Conservation (phyloP, 35 echinoderm and acorn worm genomes). For the Lytechinus variegatus region DNA sequence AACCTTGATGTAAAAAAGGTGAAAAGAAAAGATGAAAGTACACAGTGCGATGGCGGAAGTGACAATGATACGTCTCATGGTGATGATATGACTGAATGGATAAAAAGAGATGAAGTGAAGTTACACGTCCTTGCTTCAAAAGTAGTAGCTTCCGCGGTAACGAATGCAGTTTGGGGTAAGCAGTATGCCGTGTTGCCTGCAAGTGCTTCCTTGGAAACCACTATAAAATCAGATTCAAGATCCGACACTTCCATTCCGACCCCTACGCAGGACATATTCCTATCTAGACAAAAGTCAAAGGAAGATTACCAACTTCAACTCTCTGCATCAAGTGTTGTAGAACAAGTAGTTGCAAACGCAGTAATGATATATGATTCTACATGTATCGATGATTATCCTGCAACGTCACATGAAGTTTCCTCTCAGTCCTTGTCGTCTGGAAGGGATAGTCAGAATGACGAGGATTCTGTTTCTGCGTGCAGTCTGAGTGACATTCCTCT, state of each 20-base stretch:
- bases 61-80: neutral
- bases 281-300: neutral
- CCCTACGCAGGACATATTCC: too few relatives aligned
- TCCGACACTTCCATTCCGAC: too few relatives aligned
- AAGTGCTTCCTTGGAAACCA: too few relatives aligned
- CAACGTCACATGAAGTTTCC: neutral
- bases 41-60: neutral
- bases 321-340: neutral
- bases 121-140: neutral
- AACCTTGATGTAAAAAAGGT: neutral
- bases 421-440: neutral
- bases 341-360: neutral
- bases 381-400: too few relatives aligned
- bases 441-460: neutral
- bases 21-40: neutral
- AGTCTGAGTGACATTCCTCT: constrained; percentile 22
- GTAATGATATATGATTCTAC: neutral
- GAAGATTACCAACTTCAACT: neutral
- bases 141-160: neutral
- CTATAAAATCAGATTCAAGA: too few relatives aligned
- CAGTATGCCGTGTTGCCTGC: neutral
- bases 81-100: neutral
- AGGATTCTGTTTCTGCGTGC: neutral
- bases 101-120: neutral
- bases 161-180: neutral